Percentiles rank a stretch among this genome's conserved stretches.
Conservation (phyloP, 2,797 vertebrate species). For the Malacoraja senta region DNA sequence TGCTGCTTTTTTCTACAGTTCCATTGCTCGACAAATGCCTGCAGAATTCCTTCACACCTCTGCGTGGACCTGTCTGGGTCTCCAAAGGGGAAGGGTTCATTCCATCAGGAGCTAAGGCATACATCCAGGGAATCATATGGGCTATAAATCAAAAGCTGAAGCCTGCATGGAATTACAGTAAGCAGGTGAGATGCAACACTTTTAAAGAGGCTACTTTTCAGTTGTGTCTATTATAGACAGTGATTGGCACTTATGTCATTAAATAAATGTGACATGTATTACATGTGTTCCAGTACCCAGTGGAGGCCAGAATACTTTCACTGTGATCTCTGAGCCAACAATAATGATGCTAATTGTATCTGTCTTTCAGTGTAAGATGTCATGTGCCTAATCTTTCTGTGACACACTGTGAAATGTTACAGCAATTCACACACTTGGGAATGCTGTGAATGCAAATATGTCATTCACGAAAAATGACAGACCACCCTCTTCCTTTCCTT, state of each 20-base stretch:
- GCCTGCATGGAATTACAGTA: conserved; percentile 54
- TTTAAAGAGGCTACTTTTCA: conserved; percentile 42
- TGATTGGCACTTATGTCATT: conserved; percentile 52
- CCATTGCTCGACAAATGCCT: conserved; percentile 57
- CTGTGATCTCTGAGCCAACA: conserved; percentile 61
- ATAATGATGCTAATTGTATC: conserved; percentile 64
- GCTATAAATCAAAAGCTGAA: conserved; percentile 54
- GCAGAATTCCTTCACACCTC: conserved; percentile 60
- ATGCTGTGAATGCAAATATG: conserved; percentile 44
- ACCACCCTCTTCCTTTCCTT: conserved; percentile 7
- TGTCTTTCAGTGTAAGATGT: conserved; percentile 58
- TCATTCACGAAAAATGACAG: conserved; percentile 42
- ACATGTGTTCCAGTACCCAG: conserved; percentile 55
- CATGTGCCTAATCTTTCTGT: conserved; percentile 52
- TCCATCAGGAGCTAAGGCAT: conserved; percentile 57
- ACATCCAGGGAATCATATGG: conserved; percentile 54
- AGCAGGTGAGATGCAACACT: conserved; percentile 62
- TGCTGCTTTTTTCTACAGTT: conserved; percentile 47
- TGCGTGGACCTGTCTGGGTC: conserved; percentile 56
- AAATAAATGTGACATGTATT: conserved; percentile 54
- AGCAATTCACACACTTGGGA: conserved; percentile 45
- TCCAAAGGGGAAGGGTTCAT: conserved; percentile 60
- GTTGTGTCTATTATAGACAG: conserved; percentile 38
- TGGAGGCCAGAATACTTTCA: conserved; percentile 56
- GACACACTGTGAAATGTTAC: conserved; percentile 46